phyloP scores from a whole-genome alignment of 1,140 invertebrate species.

The Bombus terrestris region DNA sequence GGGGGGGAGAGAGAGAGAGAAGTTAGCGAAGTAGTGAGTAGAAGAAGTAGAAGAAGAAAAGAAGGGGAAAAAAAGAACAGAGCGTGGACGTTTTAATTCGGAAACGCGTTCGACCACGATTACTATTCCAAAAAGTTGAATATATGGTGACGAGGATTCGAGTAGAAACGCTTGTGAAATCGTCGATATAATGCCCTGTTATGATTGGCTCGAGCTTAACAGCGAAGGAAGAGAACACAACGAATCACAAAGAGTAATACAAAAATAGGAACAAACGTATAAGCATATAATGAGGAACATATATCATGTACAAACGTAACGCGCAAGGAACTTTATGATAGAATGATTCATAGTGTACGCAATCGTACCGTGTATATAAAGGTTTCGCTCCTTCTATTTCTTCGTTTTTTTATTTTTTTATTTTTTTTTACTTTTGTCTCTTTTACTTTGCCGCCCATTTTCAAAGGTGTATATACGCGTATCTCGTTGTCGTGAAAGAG shows the following conservation, averaged over 20 bases:
- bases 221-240: constrained; percentile 60
- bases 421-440: not conserved
- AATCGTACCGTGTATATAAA: constrained; percentile 18
- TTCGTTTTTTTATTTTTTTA: not conserved
- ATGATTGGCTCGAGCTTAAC: constrained; percentile 44
- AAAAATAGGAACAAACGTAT: constrained; percentile 80
- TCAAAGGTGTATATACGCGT: not conserved
- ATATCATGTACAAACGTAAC: constrained; percentile 73
- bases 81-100: not conserved
- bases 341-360: constrained; percentile 61
- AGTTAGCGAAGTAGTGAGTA: not conserved
- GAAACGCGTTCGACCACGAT: constrained; percentile 18
- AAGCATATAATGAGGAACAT: constrained; percentile 77
- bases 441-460: not conserved
- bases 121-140: constrained; percentile 21
- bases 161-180: constrained; percentile 26
- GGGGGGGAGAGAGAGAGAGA: not conserved
- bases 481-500: constrained; percentile 7
- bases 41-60: too few species aligned
- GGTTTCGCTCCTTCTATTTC: constrained; percentile 3
- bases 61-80: not conserved
- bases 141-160: not conserved
- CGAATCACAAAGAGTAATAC: constrained; percentile 67
- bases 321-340: constrained; percentile 77
- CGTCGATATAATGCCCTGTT: constrained; percentile 68